Evolutionary conservation across 2,888 invertebrate species (phyloP), one percentile per base, ranked within the genome.

Genomic region (Carabus problematicus): DNA sequence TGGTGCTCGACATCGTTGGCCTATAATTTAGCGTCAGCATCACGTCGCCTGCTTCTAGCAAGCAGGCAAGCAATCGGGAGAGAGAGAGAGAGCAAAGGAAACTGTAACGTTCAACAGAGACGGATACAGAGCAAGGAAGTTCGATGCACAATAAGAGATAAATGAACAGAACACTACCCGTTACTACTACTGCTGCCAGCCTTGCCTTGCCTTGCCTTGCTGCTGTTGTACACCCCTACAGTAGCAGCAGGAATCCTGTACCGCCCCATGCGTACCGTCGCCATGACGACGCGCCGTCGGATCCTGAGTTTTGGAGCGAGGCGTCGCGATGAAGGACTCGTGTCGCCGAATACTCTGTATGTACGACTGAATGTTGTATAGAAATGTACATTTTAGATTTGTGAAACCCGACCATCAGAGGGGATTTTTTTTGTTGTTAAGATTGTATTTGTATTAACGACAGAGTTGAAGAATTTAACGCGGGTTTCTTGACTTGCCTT

Each of bases 11-110:
- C 42, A 43, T 42, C 67, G 64, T 14, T 43, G 72, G 69, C 71
- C 73, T 73, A 73, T 73, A 73, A 73, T 73, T 73, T 73, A 59
- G 62, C 71, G 70, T 55, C 70, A 70, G 59, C 67, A 60, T 54
- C 71, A 61, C 68, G 68, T 60, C 60, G 67, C 8, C 42, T 60
- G 41, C 47, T 42, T 52, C 40, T 47, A 41, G 56, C 45, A 69
- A 62, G 63, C 68, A 71, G 71, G 71, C 74, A 76, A 75, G 75
- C 75, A 73, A 76, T 2, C 45, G 3, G 14, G 52, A 18, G 19
- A 11, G 52, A 52, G 52, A 14, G 16, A 14, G 52, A 14, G 19
- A 52, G 16, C 16, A 9, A 52, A 49, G 49, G n/a, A 3, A 29
- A 29, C 2, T 29, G 6, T 29, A 3, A 29, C 29, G n/a, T n/a